Percentiles rank a stretch among this genome's conserved stretches.
phyloP scores from a whole-genome alignment of 2,888 invertebrate species.

The Romanomermis culicivorax region DNA sequence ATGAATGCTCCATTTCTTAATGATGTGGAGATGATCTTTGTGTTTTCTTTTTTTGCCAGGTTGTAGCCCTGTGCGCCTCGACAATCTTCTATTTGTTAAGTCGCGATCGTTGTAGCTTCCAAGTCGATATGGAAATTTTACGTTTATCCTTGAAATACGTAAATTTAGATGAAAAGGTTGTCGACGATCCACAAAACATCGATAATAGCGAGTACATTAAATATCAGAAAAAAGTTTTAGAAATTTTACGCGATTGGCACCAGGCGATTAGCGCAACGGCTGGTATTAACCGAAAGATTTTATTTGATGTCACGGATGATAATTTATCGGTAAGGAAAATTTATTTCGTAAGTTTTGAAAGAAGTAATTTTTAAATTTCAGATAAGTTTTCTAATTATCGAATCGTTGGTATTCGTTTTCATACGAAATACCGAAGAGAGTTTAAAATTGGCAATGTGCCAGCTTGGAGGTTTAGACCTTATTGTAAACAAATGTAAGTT shows the following conservation, averaged over 20 bases:
- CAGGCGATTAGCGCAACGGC: neutral
- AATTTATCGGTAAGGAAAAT: constrained; percentile 9
- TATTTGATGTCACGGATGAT: constrained; percentile 7
- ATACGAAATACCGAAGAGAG: constrained; percentile 90
- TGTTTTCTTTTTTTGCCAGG: no score
- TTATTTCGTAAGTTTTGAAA: neutral
- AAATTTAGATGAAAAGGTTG: constrained; percentile 32
- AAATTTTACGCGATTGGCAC: constrained; percentile 33
- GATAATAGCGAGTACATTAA: neutral
- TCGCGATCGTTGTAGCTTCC: constrained; percentile 88
- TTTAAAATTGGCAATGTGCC: constrained; percentile 85
- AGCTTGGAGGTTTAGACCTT: constrained; percentile 76
- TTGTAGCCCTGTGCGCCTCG: constrained; percentile 71
- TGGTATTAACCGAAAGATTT: neutral
- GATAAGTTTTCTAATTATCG: constrained; percentile 85
- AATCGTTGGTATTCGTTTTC: constrained; percentile 72
- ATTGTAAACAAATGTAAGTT: constrained; percentile 33
- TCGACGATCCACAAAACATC: neutral
- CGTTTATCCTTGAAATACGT: constrained; percentile 79
- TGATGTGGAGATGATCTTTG: no score
- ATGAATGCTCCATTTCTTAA: no score
- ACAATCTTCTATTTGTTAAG: constrained; percentile 89
- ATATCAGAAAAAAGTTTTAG: constrained; percentile 42
- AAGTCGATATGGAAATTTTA: constrained; percentile 66
- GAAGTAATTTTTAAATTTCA: constrained; percentile 26